Conservation (phyloP, 2,113 vertebrate genomes). For the Zapornia atra region DNA sequence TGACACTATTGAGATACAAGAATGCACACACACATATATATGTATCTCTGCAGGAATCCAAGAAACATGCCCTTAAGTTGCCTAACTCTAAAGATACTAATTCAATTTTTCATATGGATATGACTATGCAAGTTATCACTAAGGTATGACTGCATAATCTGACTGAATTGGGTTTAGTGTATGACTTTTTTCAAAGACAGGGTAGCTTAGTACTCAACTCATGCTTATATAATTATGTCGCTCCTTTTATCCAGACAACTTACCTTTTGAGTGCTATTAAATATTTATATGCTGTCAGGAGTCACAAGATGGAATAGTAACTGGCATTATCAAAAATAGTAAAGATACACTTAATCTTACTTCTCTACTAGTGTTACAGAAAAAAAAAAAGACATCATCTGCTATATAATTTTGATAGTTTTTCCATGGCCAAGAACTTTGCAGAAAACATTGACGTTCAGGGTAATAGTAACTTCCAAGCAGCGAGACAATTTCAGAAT, state of each 20-base stretch:
- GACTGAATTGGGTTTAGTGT: neutral
- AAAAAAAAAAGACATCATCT: neutral
- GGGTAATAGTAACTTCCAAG: neutral
- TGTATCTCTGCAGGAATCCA: neutral
- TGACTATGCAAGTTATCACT: neutral
- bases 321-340: neutral
- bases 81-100: neutral
- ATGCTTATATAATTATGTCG: neutral
- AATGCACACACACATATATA: neutral
- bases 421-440: neutral
- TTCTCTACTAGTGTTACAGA: neutral
- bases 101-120: neutral
- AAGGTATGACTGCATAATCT: neutral
- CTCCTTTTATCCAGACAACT: neutral
- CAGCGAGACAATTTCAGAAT: neutral
- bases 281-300: constrained; percentile 11
- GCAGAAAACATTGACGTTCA: neutral
- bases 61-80: neutral
- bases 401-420: neutral
- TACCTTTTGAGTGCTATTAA: neutral
- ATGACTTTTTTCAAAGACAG: neutral
- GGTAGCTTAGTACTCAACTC: neutral
- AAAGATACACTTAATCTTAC: neutral
- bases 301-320: neutral
- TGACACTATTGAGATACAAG: neutral